Percentiles rank a stretch among this genome's conserved stretches.
These are phyloP conservation scores for Lamellibrachia satsuma DNA, from an alignment of 2,888 invertebrate genomes.

Conservation along the genomic window DNA sequence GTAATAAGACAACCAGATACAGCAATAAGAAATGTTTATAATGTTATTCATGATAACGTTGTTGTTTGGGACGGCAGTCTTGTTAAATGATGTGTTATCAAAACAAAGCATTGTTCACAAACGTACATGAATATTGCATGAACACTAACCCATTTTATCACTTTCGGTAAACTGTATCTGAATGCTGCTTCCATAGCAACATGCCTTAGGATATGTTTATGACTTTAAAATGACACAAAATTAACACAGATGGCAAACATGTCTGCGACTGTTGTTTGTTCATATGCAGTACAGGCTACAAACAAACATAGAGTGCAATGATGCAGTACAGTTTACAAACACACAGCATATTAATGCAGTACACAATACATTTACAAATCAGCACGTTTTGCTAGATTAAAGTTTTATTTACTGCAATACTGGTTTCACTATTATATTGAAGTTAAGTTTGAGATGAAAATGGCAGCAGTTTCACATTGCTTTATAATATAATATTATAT, in stretches of 20 bases:
- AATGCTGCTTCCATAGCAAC: neutral
- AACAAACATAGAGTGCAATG: neutral
- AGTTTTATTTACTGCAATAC: neutral
- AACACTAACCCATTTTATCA: neutral
- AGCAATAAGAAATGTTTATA: neutral
- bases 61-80: neutral
- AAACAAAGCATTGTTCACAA: neutral
- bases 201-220: neutral
- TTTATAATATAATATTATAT: neutral
- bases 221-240: neutral
- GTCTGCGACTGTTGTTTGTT: neutral
- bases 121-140: neutral
- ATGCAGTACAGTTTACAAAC: neutral
- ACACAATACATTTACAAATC: neutral
- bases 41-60: neutral
- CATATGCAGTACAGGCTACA: neutral
- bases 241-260: neutral
- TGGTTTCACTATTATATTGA: neutral
- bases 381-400: neutral
- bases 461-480: neutral
- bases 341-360: neutral
- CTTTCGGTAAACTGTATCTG: neutral
- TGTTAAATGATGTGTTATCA: neutral
- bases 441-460: neutral
- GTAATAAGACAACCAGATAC: neutral